Conservation (phyloP, 1,140 invertebrate species). For the Pseudomyrmex dendroicus region DNA sequence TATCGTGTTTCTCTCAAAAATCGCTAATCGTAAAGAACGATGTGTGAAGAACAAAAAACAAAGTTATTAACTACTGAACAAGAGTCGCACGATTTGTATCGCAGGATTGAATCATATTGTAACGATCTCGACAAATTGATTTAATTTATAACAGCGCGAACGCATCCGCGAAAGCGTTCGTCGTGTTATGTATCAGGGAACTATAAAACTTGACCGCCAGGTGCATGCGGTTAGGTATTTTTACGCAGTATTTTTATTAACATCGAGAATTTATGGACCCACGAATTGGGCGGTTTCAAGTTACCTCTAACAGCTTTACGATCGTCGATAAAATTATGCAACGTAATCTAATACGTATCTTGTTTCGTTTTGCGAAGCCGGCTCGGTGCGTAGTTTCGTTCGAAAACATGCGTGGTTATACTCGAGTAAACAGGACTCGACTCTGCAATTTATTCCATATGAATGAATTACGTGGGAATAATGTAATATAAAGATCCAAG, state of each 20-base stretch:
- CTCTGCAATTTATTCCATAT: slow-evolving; percentile 40
- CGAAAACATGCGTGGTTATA: slow-evolving; percentile 59
- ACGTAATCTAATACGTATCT: slow-evolving; percentile 81
- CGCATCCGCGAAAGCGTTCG: neutral
- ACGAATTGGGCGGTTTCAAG: slow-evolving; percentile 69
- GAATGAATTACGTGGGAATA: neutral
- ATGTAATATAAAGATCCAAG: neutral
- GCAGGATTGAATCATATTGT: neutral
- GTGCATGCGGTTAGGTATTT: neutral
- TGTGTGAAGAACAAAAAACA: neutral
- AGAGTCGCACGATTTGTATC: neutral
- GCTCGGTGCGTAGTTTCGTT: slow-evolving; percentile 60
- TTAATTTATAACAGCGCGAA: neutral
- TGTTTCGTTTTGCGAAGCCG: slow-evolving; percentile 75
- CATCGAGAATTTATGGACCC: slow-evolving; percentile 57
- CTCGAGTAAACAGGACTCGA: slow-evolving; percentile 53
- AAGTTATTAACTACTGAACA: neutral
- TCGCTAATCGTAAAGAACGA: neutral
- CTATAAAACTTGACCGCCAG: slow-evolving; percentile 9
- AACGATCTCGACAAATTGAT: neutral
- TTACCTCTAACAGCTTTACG: slow-evolving; percentile 78
- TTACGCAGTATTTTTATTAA: slow-evolving; percentile 56
- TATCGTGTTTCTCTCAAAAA: neutral
- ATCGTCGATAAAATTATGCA: slow-evolving; percentile 82
- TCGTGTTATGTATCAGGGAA: neutral